phyloP scores from a whole-genome alignment of 1,140 invertebrate genomes.

The Eriocheir sinensis region DNA sequence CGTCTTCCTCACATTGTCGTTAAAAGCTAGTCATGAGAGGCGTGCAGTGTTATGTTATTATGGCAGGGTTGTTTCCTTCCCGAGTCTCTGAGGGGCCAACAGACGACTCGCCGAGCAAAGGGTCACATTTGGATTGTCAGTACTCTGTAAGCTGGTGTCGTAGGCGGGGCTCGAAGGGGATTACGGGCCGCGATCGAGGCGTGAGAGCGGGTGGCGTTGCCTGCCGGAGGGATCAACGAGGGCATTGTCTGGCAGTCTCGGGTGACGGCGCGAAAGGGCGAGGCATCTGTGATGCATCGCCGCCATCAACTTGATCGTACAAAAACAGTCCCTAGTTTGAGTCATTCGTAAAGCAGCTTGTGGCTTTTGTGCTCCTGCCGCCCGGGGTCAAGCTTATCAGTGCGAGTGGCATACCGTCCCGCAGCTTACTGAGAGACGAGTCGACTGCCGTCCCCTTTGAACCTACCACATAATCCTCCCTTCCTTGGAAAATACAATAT shows the following conservation, averaged over 20 bases:
- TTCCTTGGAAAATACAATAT: background rate
- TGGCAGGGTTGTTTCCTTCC: background rate
- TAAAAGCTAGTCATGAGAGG: background rate
- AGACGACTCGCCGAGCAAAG: background rate
- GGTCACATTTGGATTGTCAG: background rate
- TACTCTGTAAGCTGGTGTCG: background rate
- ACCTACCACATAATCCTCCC: background rate
- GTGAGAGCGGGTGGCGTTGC: background rate
- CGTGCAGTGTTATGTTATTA: background rate
- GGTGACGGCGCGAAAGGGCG: conserved; percentile 40
- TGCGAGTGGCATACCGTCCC: conserved; percentile 21
- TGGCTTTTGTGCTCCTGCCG: conserved; percentile 55
- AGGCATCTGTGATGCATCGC: conserved; percentile 60
- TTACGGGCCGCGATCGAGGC: conserved; percentile 33
- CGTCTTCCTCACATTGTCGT: background rate
- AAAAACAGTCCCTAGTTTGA: conserved; percentile 57
- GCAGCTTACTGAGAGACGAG: conserved; percentile 4
- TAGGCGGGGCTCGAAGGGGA: conserved; percentile 50
- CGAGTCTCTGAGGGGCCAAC: background rate
- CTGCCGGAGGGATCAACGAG: conserved; percentile 59
- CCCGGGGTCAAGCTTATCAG: conserved; percentile 56
- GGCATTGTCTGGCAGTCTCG: conserved; percentile 69
- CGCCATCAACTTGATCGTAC: conserved; percentile 58
- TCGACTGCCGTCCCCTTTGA: background rate
- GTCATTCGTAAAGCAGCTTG: conserved; percentile 57